Conservation (phyloP, 2,797 vertebrate species). For the Naso thynnoides region DNA sequence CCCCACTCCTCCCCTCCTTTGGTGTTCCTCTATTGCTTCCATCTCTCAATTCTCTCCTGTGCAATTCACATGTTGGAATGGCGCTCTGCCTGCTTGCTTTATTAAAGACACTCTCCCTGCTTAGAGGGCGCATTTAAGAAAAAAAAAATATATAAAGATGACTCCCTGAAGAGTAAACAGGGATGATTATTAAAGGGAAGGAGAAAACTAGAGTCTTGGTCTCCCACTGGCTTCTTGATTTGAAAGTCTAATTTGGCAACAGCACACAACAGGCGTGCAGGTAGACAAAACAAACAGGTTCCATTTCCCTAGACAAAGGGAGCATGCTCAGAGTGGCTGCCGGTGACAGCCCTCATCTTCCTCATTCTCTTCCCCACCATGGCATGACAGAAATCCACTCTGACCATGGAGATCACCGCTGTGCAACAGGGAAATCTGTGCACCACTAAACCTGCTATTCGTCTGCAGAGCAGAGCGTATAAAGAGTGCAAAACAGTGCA, state of each 20-base stretch:
- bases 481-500: slow-evolving; percentile 48
- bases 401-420: slow-evolving; percentile 67
- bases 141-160: slow-evolving; percentile 82
- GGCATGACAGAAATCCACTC: slow-evolving; percentile 74
- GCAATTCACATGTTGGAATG: slow-evolving; percentile 82
- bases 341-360: slow-evolving; percentile 76
- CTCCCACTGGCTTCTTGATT: slow-evolving; percentile 87
- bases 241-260: slow-evolving; percentile 89
- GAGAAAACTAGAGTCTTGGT: slow-evolving; percentile 84
- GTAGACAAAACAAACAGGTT: slow-evolving; percentile 87
- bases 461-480: slow-evolving; percentile 47
- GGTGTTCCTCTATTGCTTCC: slow-evolving; percentile 81
- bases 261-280: slow-evolving; percentile 84
- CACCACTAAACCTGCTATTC: slow-evolving; percentile 56
- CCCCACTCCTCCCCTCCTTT: slow-evolving; percentile 63
- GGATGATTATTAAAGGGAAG: slow-evolving; percentile 87
- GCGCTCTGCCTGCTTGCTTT: slow-evolving; percentile 80
- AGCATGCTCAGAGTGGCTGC: slow-evolving; percentile 79
- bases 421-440: slow-evolving; percentile 70
- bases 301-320: slow-evolving; percentile 76
- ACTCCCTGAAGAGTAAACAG: slow-evolving; percentile 89
- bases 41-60: slow-evolving; percentile 83
- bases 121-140: slow-evolving; percentile 84
- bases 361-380: slow-evolving; percentile 64
- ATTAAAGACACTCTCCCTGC: slow-evolving; percentile 83